These are phyloP conservation scores for Gymnosoma rotundatum DNA, from an alignment of 2,888 invertebrate species.

Conservation along the genomic window DNA sequence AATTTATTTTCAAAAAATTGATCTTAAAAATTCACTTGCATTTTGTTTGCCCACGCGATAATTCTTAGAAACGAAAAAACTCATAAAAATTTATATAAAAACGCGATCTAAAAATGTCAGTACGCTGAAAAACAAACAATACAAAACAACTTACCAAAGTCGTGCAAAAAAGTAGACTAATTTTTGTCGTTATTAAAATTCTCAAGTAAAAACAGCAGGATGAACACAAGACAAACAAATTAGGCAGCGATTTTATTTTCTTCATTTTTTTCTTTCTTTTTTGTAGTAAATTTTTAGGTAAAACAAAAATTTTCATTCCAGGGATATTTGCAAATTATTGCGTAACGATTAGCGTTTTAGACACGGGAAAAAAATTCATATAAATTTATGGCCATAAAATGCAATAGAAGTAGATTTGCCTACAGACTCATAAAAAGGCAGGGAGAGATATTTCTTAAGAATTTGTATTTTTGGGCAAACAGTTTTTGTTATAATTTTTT, in stretches of 20 bases:
- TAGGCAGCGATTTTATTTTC: background rate
- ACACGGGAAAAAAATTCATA: background rate
- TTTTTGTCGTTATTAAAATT: conserved; percentile 56
- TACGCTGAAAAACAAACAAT: conserved; percentile 23
- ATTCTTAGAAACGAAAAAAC: conserved; percentile 49
- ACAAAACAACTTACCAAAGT: conserved; percentile 56
- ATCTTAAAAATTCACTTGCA: conserved; percentile 21
- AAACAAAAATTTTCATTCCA: background rate
- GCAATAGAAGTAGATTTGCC: background rate
- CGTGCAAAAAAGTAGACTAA: conserved; percentile 68
- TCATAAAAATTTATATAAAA: conserved; percentile 67
- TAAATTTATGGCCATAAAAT: conserved; percentile 38
- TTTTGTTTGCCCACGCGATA: conserved; percentile 69
- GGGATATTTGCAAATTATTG: background rate
- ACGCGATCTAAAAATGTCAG: conserved; percentile 56
- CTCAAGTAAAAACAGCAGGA: conserved; percentile 63
- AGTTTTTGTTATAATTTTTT: conserved; percentile 65
- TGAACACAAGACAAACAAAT: background rate
- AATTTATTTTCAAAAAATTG: background rate
- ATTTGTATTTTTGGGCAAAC: conserved; percentile 25
- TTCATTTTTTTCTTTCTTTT: background rate
- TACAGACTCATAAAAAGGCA: conserved; percentile 20
- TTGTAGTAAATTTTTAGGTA: conserved; percentile 27
- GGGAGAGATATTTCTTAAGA: conserved; percentile 21
- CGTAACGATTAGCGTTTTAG: background rate